Evolutionary conservation across 2,888 invertebrate species (phyloP), one percentile per base, ranked within the genome.

Genomic region (Sinohyriopsis cumingii): DNA sequence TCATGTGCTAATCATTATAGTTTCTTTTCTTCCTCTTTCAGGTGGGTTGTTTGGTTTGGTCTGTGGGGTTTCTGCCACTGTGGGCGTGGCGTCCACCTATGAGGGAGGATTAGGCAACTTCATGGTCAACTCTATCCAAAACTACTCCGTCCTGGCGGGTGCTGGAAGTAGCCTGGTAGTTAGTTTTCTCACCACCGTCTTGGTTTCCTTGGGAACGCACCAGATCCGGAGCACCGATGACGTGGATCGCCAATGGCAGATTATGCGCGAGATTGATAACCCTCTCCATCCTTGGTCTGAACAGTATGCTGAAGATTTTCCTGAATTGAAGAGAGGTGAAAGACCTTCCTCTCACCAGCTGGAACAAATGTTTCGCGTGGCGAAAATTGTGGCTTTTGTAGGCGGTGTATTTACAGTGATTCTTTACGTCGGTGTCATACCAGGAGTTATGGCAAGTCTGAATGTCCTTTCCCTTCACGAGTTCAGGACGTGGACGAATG

Each of bases 281-380:
- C 86, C 86, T 0, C 76, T 86, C 4, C 72, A 77, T 55, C 83
- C 86, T 0, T 86, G 86, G 86, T 74, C 72, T 3, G 79, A 83
- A 20, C 65, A 76, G 9, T 82, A 79, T 65, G 70, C 71, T 22
- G 83, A 86, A 20, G 85, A 86, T 55, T 76, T 85, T 15, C 82
- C 82, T 1, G 64, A 77, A 6, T 65, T 85, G 9, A 63, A 67
- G 33, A 67, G 70, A 7, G 77, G 78, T 12, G 74, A 82, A 57
- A 73, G 76, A 63, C 84, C 84, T 0, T 68, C 80, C 12, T 72
- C 72, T 2, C 68, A 76, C 12, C 74, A 81, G 28, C 72, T 86
- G n/a, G 82, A 82, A 22, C 45, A 69, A 60, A 73, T 82, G 33
- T 86, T 84, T 68, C 66, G 73, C 57, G 77, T 71, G 45, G 84